Conservation (phyloP, 2,113 vertebrate genomes). For the Arizona elegans region DNA sequence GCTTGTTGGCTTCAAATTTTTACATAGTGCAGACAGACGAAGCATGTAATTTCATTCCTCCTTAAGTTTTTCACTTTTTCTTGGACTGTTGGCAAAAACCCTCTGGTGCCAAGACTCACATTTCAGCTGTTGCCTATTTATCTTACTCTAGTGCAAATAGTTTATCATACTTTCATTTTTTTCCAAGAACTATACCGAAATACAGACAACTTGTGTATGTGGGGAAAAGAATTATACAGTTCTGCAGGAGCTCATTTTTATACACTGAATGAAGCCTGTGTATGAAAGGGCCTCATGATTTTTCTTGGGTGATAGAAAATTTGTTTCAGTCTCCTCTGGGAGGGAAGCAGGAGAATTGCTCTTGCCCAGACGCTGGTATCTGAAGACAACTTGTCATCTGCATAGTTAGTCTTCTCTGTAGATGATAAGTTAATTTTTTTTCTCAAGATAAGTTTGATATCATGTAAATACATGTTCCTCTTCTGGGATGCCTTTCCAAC, state of each 20-base stretch:
- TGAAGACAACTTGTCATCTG: neutral
- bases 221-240: constrained; percentile 39
- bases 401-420: neutral
- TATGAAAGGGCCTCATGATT: constrained; percentile 1
- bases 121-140: constrained; percentile 72
- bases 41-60: constrained; percentile 65
- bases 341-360: neutral
- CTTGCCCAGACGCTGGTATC: neutral
- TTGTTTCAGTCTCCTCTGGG: neutral
- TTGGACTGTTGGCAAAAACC: constrained; percentile 63
- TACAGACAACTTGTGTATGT: constrained; percentile 59
- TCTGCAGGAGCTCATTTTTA: constrained; percentile 1
- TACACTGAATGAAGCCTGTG: neutral
- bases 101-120: constrained; percentile 64
- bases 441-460: neutral
- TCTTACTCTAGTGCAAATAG: constrained; percentile 53
- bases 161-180: constrained; percentile 48
- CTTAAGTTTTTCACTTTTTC: constrained; percentile 54
- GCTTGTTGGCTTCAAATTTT: constrained; percentile 37
- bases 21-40: constrained; percentile 35
- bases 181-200: neutral
- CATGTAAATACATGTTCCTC: neutral
- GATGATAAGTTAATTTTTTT: neutral
- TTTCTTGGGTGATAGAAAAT: neutral
- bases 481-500: neutral